phyloP scores from a whole-genome alignment of 2,113 vertebrate species.

The Fukomys damarensis region DNA sequence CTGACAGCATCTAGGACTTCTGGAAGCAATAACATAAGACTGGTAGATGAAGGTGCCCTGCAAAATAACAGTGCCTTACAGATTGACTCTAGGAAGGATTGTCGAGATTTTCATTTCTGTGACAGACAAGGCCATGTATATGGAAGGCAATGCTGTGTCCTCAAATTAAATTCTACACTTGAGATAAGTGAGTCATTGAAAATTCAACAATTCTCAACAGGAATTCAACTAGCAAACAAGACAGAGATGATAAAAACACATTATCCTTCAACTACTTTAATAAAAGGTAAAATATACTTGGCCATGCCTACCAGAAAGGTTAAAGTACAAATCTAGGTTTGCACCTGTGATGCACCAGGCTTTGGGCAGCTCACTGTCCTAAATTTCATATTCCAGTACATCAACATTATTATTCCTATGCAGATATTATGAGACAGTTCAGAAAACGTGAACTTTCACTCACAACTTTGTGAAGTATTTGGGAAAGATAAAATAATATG shows the following conservation, averaged over 20 bases:
- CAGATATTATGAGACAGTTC: background rate
- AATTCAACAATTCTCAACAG: conserved; percentile 9
- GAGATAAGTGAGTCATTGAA: background rate
- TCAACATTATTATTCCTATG: background rate
- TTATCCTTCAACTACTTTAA: background rate
- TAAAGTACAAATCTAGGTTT: background rate
- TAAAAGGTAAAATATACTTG: background rate
- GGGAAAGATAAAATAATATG: background rate
- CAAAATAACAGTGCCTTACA: background rate
- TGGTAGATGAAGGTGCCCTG: background rate
- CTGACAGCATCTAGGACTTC: background rate
- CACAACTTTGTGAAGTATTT: background rate
- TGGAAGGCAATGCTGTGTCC: background rate
- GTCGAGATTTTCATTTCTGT: background rate
- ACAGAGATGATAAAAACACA: background rate
- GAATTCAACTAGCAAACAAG: conserved; percentile 5
- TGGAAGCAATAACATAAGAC: background rate
- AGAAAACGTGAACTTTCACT: background rate
- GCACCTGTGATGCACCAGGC: background rate
- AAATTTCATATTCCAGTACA: background rate
- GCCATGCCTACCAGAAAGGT: background rate
- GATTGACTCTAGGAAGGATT: background rate
- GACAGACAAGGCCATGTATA: background rate
- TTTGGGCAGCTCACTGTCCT: background rate
- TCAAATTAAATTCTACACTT: background rate